Percentiles rank a stretch among this genome's conserved stretches.
Evolutionary conservation across 2,113 vertebrate species (phyloP).

Genomic region (Boulengeromyrus knoepffleri): DNA sequence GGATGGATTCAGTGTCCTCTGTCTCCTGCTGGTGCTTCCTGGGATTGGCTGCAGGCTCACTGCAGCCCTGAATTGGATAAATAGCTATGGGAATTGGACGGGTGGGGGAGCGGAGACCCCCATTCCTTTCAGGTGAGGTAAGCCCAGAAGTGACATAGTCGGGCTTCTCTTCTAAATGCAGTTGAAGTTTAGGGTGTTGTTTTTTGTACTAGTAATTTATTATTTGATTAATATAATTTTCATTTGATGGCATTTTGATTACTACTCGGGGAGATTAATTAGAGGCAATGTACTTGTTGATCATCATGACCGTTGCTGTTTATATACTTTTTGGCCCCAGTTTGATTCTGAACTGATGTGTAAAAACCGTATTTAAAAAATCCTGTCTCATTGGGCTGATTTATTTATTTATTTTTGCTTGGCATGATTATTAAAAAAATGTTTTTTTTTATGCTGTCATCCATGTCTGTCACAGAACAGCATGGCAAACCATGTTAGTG

Average conservation of each 20-base stretch:
- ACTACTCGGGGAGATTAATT: not conserved
- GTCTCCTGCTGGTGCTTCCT: not conserved
- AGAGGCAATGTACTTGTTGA: not conserved
- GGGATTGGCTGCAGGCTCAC: not conserved
- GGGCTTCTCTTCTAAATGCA: not conserved
- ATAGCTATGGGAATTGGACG: not conserved
- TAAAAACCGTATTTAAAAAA: not conserved
- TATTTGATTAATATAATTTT: not conserved
- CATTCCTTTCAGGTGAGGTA: not conserved
- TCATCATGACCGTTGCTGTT: not conserved
- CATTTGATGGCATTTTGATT: not conserved
- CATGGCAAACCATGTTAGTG: not conserved
- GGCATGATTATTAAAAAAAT: not conserved
- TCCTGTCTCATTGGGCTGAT: not conserved
- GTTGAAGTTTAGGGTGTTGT: not conserved
- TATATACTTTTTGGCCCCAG: not conserved
- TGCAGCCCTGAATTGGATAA: not conserved
- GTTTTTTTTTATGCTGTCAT: not conserved
- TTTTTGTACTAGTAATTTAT: not conserved
- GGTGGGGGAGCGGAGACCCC: not conserved
- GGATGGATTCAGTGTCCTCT: not conserved
- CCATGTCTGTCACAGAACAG: not conserved
- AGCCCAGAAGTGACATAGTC: not conserved
- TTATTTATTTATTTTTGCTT: not conserved
- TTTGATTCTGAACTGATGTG: not conserved